Percentiles rank a stretch among this genome's conserved stretches.
These are phyloP conservation scores for Emydura subglobosa DNA, from an alignment of 2,113 vertebrate species.

Conservation along the genomic window DNA sequence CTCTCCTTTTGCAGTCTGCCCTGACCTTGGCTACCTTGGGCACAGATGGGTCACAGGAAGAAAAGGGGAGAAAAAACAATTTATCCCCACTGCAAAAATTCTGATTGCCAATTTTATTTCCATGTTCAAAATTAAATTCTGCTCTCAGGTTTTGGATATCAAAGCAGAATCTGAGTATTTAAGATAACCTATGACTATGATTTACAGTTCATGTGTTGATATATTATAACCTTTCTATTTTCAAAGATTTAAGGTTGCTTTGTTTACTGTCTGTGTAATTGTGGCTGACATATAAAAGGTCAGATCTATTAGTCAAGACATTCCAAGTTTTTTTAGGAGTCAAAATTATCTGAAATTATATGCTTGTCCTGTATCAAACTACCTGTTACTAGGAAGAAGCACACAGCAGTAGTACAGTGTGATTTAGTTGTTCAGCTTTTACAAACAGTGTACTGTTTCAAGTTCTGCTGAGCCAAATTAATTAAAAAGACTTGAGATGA, in stretches of 20 bases:
- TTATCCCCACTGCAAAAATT: not conserved
- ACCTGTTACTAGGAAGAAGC: constrained; percentile 12
- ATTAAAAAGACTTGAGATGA: constrained; percentile 30
- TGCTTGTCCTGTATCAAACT: constrained; percentile 13
- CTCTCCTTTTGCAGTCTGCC: too few species aligned
- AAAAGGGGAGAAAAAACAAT: not conserved
- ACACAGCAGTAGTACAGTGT: not conserved
- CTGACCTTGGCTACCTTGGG: too few species aligned
- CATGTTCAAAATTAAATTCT: not conserved
- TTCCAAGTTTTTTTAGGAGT: not conserved
- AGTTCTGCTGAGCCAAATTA: not conserved
- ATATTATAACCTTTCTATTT: not conserved
- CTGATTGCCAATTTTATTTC: not conserved
- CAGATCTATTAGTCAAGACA: constrained; percentile 16
- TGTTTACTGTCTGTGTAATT: constrained; percentile 23
- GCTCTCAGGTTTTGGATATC: not conserved
- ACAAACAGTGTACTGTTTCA: not conserved
- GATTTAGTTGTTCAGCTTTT: not conserved
- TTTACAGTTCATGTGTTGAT: not conserved
- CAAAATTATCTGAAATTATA: constrained; percentile 13
- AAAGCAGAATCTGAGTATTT: not conserved
- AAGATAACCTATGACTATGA: not conserved
- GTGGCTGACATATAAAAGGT: constrained; percentile 35
- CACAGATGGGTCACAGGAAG: not conserved
- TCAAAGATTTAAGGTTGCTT: not conserved